Base-by-base conservation (phyloP, 2,888 invertebrate genomes). In the Melanargia galathea region DNA sequence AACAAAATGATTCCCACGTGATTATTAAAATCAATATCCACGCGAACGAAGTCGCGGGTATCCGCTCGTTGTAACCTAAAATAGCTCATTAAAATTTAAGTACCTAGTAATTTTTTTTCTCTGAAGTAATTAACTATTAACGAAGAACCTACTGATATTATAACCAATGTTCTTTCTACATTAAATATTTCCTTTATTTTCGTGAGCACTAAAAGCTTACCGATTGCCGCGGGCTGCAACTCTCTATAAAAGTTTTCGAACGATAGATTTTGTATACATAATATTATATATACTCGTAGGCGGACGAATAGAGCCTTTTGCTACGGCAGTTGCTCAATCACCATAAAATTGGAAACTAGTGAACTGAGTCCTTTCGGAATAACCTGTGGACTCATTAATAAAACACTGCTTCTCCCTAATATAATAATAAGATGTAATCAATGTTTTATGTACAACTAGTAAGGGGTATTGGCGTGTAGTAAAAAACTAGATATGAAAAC, bases 261-360 rank as follows among this genome's bases (percentile, higher is more conserved):
- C 63, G 58, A 58, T 64, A 55, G 60, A 66, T 58, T 66, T 58
- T 64, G 51, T 38, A 40, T 51, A 13, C 52, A 33, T 33, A 52
- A 22, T 33, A 33, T 20, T 35, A 49, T 59, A 7, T 20, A 46
- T 59, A 66, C 59, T 64, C 58, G 62, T 68, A 59, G 66, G 52
- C 58, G 51, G 24, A 54, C 63, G 63, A 58, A 63, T 64, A 67
- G 68, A 67, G 71, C 70, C 73, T 75, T 71, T 73, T 69, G 71
- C 73, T 72, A 70, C 72, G 71, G 73, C 73, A 75, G 79, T 76
- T 87, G 87, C 80, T 75, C 86, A 87, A 84, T 89, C 89, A 89
- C 88, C 86, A 89, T 90, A 84, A 89, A 90, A 90, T 90, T 89
- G 88, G 86, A 87, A 81, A 84, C 87, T 83, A 84, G 82, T 77